These are phyloP conservation scores for Mimachlamys varia DNA, from an alignment of 2,888 invertebrate genomes.

Conservation along the genomic window DNA sequence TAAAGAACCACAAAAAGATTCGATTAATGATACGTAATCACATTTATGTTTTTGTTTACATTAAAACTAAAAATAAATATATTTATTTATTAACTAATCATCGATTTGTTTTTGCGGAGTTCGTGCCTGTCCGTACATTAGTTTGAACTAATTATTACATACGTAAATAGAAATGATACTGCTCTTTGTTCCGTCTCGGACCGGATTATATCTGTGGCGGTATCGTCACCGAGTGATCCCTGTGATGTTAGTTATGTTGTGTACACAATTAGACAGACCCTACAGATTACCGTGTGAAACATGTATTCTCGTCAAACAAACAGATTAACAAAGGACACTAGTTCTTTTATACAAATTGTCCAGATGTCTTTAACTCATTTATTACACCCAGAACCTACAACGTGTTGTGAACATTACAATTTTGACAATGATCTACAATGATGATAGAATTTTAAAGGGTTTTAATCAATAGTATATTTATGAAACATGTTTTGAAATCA, in stretches of 20 bases:
- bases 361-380: not conserved
- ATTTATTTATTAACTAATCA: too few species aligned
- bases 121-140: too few species aligned
- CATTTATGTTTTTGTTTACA: too few species aligned
- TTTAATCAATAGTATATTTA: not conserved
- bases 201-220: not conserved
- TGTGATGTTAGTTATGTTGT: constrained; percentile 16
- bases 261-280: constrained; percentile 27
- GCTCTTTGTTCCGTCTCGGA: not conserved
- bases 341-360: constrained; percentile 24
- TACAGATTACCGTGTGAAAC: constrained; percentile 20
- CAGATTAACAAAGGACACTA: constrained; percentile 17
- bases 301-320: constrained; percentile 3
- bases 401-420: not conserved
- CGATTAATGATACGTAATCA: too few species aligned
- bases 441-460: not conserved
- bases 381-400: not conserved
- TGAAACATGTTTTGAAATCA: not conserved
- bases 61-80: too few species aligned
- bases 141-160: too few species aligned
- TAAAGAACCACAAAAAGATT: too few species aligned
- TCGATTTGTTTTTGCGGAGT: too few species aligned
- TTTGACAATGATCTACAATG: not conserved
- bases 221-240: not conserved
- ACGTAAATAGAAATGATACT: too few species aligned